phyloP scores from a whole-genome alignment of 2,888 invertebrate genomes.

The Osedax fenrisi region DNA sequence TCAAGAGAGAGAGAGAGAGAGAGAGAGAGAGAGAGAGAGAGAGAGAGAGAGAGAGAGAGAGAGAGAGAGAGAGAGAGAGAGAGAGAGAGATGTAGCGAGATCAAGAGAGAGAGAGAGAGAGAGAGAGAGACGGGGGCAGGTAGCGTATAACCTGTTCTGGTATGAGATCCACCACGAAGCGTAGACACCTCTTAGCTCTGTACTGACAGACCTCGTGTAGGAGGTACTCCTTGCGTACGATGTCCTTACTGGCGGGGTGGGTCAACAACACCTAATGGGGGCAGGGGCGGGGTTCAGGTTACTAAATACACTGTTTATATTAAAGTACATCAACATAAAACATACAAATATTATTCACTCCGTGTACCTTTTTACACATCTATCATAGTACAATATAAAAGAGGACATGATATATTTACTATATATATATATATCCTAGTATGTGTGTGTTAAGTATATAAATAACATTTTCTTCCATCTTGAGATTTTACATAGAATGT shows the following conservation, averaged over 20 bases:
- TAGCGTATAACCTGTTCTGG: slow-evolving; percentile 35
- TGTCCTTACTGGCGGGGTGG: slow-evolving; percentile 39
- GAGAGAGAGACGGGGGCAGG: background rate
- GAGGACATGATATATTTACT: too few relatives aligned
- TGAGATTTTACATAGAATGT: too few relatives aligned
- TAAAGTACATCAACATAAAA: too few relatives aligned
- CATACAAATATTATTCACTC: too few relatives aligned
- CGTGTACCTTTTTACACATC: too few relatives aligned
- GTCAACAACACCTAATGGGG: slow-evolving; percentile 49
- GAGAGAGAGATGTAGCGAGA: background rate
- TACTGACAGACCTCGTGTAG: slow-evolving; percentile 53
- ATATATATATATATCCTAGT: too few relatives aligned
- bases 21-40: background rate
- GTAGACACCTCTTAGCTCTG: slow-evolving; percentile 53
- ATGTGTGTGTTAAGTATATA: too few relatives aligned
- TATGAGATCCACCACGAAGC: slow-evolving; percentile 40
- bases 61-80: background rate
- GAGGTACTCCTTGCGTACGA: slow-evolving; percentile 32
- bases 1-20: background rate
- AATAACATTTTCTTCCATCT: too few relatives aligned
- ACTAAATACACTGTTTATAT: too few relatives aligned
- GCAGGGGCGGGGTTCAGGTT: too few relatives aligned
- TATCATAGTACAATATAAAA: too few relatives aligned
- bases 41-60: background rate
- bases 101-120: background rate